Evolutionary conservation across 2,113 vertebrate species (phyloP).

Genomic region (Vulpes vulpes): DNA sequence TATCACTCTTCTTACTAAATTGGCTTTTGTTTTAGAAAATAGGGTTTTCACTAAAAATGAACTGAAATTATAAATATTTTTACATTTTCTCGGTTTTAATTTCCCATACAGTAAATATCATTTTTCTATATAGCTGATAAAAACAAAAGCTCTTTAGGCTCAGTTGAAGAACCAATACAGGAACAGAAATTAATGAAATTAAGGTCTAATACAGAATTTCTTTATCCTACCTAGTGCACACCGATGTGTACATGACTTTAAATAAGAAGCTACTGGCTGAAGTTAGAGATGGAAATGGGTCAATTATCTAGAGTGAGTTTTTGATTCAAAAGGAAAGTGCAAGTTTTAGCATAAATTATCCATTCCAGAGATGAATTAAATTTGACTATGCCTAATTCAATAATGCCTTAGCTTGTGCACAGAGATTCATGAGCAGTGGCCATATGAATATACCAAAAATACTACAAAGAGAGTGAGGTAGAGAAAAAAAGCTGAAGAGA

Average conservation of each 20-base stretch:
- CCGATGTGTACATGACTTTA: background rate
- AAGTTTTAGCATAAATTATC: background rate
- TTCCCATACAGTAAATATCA: slow-evolving; percentile 25
- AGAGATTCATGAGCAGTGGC: background rate
- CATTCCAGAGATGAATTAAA: background rate
- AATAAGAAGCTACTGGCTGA: background rate
- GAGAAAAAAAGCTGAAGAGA: background rate
- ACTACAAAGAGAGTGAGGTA: background rate
- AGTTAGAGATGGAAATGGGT: background rate
- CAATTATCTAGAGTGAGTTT: background rate
- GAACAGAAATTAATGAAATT: background rate
- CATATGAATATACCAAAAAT: background rate
- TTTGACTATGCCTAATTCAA: background rate
- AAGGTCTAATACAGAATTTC: slow-evolving; percentile 3
- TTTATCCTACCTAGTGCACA: background rate
- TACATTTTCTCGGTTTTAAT: background rate
- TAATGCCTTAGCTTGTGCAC: background rate
- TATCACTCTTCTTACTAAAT: background rate
- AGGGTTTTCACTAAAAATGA: slow-evolving; percentile 29
- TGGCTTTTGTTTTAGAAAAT: background rate
- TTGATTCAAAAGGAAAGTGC: background rate
- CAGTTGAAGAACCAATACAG: background rate
- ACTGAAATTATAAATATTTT: background rate
- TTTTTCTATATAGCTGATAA: background rate
- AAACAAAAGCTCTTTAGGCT: background rate